Base-by-base conservation (phyloP, 2,113 vertebrate genomes). In the Dipodomys stephensi region DNA sequence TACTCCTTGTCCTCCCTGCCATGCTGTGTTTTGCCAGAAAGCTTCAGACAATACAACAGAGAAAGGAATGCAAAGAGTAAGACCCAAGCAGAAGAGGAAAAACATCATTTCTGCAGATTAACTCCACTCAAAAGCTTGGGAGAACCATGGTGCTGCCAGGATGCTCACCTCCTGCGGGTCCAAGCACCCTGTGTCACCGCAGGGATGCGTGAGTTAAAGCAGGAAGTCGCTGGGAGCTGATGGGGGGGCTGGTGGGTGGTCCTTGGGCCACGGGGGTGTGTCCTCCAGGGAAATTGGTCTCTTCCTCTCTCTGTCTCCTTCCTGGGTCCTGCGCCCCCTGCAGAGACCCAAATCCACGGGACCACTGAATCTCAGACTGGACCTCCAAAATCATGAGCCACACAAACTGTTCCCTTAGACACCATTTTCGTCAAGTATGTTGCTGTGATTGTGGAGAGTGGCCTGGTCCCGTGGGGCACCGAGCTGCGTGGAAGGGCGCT, bases 131-230 rank as follows among this genome's bases (percentile, higher is more conserved):
- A 84, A 71, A 60, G 44, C 13, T 15, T 4, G 7, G n/a, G 23
- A 4, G 44, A 25, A 30, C 1, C 32, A 6, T 2, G 1, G 3
- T 2, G 20, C 57, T 4, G 23, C 11, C 3, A 4, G 1, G 22
- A 9, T 0, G 6, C n/a, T 13, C 49, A 4, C 9, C 27, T 12
- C 23, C 4, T 9, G 9, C 12, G 19, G 23, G 53, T 11, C 12
- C 32, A 20, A 1, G 2, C 20, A 30, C 3, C 3, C 1, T 23
- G 13, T 23, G 8, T 25, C 39, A 39, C 27, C 20, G 16, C 16
- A 6, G 8, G 6, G 27, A 39, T 5, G 5, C 4, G 4, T 39
- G 39, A 39, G 39, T 39, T 39, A 39, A 5, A 39, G 39, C 39
- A 39, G 39, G 39, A 39, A 39, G 39, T 39, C 39, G 39, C 39